Percentiles rank a stretch among this genome's conserved stretches.
Conservation (phyloP, 2,113 vertebrate genomes). For the Otis tarda region DNA sequence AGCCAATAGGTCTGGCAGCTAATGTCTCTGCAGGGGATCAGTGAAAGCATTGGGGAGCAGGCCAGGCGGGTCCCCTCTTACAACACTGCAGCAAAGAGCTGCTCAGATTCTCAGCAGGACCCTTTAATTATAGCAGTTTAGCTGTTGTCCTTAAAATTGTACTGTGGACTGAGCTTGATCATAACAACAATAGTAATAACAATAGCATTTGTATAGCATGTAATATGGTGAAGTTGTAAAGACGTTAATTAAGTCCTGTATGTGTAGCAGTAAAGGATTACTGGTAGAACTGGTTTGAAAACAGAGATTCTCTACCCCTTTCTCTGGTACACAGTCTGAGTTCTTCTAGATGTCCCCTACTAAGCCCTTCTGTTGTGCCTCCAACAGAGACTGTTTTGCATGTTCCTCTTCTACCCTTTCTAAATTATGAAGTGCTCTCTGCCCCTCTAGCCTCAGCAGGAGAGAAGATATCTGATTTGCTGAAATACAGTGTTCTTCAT, state of each 20-base stretch:
- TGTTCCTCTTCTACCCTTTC: neutral
- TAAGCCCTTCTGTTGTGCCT: neutral
- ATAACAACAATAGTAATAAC: neutral
- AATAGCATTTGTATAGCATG: neutral
- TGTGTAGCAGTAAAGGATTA: neutral
- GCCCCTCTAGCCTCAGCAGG: neutral
- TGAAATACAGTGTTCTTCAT: neutral
- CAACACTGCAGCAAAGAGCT: neutral
- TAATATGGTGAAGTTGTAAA: neutral
- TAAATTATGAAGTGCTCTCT: neutral
- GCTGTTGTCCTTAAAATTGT: neutral
- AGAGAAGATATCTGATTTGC: neutral
- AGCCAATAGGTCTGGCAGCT: neutral
- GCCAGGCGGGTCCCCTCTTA: neutral
- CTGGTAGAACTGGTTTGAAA: slow-evolving; percentile 34
- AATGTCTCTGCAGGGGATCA: neutral
- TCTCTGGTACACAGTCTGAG: neutral
- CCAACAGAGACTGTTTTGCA: neutral
- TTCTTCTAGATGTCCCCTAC: neutral
- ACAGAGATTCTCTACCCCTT: slow-evolving; percentile 9
- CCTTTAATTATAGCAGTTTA: neutral
- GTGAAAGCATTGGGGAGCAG: neutral
- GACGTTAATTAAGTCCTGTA: neutral
- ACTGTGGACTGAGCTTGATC: neutral
- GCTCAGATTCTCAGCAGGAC: neutral